A percentile compares a stretch with the other conserved stretches of the same genome.
Conservation (phyloP, 2,888 invertebrate genomes). For the Caenorhabditis macrosperma region DNA sequence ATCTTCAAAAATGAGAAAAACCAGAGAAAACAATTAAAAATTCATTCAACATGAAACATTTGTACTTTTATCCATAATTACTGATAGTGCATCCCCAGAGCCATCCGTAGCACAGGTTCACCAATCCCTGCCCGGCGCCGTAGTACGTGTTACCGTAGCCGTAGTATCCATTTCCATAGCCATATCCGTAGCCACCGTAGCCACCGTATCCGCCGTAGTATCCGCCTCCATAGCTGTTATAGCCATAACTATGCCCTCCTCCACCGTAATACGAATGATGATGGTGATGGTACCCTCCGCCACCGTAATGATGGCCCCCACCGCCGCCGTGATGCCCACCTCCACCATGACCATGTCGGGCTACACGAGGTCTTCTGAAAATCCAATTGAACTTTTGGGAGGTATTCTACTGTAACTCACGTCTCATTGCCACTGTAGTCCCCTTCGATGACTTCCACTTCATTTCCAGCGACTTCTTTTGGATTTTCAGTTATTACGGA, state of each 20-base stretch:
- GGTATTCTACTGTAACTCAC: not conserved
- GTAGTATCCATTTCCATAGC: slow-evolving; percentile 19
- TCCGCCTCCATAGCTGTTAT: not conserved
- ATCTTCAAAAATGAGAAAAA: too few relatives aligned
- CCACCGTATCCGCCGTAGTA: slow-evolving; percentile 24
- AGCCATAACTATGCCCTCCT: not conserved
- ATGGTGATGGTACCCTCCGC: not conserved
- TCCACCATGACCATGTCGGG: not conserved
- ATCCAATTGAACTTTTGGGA: not conserved
- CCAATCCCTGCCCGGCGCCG: not conserved
- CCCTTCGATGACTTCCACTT: slow-evolving; percentile 5
- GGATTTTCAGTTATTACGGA: not conserved
- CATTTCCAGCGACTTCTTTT: not conserved
- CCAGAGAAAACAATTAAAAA: too few relatives aligned
- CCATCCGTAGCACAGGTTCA: not conserved
- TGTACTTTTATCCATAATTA: too few relatives aligned
- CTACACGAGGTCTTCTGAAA: not conserved
- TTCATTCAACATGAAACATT: too few relatives aligned
- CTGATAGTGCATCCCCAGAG: not conserved
- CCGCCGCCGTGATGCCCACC: not conserved
- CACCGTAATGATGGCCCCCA: not conserved
- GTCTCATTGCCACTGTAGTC: not conserved
- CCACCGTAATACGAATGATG: slow-evolving; percentile 1
- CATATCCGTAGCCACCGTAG: slow-evolving; percentile 29
- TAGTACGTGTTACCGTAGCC: slow-evolving; percentile 10